Conservation (phyloP, 2,797 vertebrate species). For the Ispidina picta region DNA sequence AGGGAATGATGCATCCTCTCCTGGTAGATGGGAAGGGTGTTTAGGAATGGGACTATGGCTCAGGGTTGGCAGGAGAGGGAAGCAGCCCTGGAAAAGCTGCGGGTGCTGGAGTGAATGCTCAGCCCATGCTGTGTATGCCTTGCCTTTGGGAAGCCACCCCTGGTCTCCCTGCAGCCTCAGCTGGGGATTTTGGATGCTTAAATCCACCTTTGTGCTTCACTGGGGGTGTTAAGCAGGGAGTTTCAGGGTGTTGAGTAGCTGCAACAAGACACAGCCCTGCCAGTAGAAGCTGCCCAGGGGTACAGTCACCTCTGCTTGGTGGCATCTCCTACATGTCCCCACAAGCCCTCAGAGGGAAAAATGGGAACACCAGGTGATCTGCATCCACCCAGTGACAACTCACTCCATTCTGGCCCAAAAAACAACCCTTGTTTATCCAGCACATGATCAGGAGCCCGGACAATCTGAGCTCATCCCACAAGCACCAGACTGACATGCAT, state of each 20-base stretch:
- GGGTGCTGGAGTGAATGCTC: background rate
- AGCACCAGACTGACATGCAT: fast-evolving
- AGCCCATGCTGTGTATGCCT: background rate
- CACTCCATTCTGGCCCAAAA: background rate
- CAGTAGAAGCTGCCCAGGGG: background rate
- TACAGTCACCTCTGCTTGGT: background rate
- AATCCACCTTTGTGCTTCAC: background rate
- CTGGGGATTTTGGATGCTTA: background rate
- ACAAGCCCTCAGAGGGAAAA: background rate
- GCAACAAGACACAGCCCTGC: background rate
- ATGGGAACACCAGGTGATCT: background rate
- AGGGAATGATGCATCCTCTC: background rate
- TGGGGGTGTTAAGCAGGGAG: background rate
- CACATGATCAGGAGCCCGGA: fast-evolving
- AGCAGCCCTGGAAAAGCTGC: background rate
- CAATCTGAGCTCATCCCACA: background rate
- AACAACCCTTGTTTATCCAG: background rate
- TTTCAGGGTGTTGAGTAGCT: background rate
- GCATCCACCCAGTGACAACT: background rate
- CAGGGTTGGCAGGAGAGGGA: background rate
- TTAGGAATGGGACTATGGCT: background rate
- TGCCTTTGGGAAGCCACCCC: background rate
- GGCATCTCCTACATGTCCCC: background rate
- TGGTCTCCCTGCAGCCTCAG: background rate
- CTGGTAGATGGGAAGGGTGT: background rate